phyloP scores from a whole-genome alignment of 2,888 invertebrate species.

The Ferrisia virgata region DNA sequence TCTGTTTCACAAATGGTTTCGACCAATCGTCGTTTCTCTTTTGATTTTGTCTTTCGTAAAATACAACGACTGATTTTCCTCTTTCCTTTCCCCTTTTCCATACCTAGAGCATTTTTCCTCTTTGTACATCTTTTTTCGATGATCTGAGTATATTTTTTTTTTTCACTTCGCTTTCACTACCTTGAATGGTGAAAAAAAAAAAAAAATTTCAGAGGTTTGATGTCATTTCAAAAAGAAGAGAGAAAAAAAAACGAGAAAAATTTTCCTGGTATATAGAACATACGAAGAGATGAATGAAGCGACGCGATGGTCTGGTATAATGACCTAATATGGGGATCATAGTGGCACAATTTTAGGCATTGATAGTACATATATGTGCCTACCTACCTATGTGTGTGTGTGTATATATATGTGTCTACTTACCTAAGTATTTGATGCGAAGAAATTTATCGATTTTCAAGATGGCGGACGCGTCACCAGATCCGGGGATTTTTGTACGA shows the following conservation, averaged over 20 bases:
- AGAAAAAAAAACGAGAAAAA: too few relatives aligned
- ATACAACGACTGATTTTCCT: background rate
- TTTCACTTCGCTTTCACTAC: too few relatives aligned
- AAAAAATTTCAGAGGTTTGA: background rate
- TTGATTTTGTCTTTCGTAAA: conserved; percentile 1
- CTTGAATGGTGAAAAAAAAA: background rate
- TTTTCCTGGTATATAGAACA: too few relatives aligned
- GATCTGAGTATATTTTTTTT: conserved; percentile 7
- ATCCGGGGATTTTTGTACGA: conserved; percentile 20
- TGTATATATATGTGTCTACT: background rate
- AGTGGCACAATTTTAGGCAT: background rate
- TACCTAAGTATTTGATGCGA: background rate
- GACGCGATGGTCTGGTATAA: too few relatives aligned
- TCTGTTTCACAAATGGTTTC: conserved; percentile 34
- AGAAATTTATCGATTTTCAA: conserved; percentile 36
- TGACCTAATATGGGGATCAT: background rate
- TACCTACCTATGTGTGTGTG: background rate
- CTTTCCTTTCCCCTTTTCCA: background rate
- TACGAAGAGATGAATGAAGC: too few relatives aligned
- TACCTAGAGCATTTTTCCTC: background rate
- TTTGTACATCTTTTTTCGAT: background rate
- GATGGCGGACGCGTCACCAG: conserved; percentile 24
- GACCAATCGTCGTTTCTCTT: conserved; percentile 18
- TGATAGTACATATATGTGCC: background rate
- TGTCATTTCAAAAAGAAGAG: too few relatives aligned